Conservation (phyloP, 2,888 invertebrate genomes). For the Thymelicus sylvestris region DNA sequence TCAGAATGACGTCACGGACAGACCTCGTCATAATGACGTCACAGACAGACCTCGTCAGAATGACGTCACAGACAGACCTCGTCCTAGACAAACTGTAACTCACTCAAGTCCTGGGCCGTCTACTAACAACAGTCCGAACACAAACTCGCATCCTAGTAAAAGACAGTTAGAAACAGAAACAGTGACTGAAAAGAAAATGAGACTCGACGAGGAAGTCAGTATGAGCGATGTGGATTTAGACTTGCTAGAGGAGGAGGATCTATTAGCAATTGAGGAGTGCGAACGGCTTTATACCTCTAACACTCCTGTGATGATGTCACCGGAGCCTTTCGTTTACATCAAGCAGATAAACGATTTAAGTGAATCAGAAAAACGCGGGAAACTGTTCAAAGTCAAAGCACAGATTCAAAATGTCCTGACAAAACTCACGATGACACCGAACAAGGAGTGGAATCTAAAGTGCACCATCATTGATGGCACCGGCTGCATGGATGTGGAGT, state of each 20-base stretch:
- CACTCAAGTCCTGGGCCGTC: background rate
- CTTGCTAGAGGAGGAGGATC: no score
- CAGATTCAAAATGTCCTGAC: constrained; percentile 82
- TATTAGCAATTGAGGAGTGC: constrained; percentile 56
- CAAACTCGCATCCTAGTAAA: background rate
- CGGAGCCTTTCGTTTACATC: constrained; percentile 75
- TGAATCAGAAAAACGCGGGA: constrained; percentile 60
- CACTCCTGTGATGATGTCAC: constrained; percentile 49
- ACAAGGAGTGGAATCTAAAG: constrained; percentile 80
- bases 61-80: constrained; percentile 1
- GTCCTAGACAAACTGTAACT: background rate
- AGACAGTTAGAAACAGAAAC: background rate
- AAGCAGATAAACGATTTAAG: constrained; percentile 70
- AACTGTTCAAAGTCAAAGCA: constrained; percentile 82
- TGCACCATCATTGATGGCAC: constrained; percentile 85
- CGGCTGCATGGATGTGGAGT: constrained; percentile 80
- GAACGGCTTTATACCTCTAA: constrained; percentile 42
- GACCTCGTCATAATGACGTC: background rate
- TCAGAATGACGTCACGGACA: background rate
- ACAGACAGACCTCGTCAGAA: background rate
- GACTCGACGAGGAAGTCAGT: constrained; percentile 55
- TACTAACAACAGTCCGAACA: background rate
- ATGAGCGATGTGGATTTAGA: no score
- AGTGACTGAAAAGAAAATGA: constrained; percentile 63
- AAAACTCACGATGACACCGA: constrained; percentile 80